Base-by-base conservation (phyloP, 2,113 vertebrate genomes). In the Ctenodactylus gundi region DNA sequence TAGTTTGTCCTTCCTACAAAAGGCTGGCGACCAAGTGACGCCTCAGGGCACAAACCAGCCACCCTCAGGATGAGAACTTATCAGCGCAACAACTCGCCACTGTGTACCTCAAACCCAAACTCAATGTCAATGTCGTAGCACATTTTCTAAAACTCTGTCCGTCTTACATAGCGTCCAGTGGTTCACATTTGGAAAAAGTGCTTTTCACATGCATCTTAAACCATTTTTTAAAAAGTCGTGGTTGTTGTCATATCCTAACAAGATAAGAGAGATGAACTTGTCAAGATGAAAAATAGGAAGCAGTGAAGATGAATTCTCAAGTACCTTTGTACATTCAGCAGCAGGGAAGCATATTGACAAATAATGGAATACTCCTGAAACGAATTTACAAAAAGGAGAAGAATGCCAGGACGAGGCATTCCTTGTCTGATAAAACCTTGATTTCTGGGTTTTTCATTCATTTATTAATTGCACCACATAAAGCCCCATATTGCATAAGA, bases 381-480 rank as follows among this genome's bases (percentile, higher is more conserved):
- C 60, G 76, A 78, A 58, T 62, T n/a, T n/a, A n/a, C n/a, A 77
- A 89, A 53, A 34, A 64, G 68, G 90, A 46, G 49, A 83, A 34
- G 1, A 3, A 27, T 96, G 39, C 5, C 14, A 57, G 27, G 70
- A 18, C 77, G 64, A 97, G 65, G 36, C 81, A 93, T 93, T 55
- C 57, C 51, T 85, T 80, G 90, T 88, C 83, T 85, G 62, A 94
- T 93, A 95, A n/a, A 97, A 89, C 29, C 91, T 77, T n/a, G 93
- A 36, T 0, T 51, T 91, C 49, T 92, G 36, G 85, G 41, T 96
- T 97, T 97, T 97, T 97, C 88, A 55, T 31, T 85, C 77, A 90
- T 91, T 94, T 77, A 92, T 20, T 96, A 77, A 96, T 95, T 97
- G 92, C 2, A 44, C 81, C 84, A 95, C 86, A 92, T 93, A 95